A percentile compares a stretch with the other conserved stretches of the same genome.
These are phyloP conservation scores for Homalodisca vitripennis DNA, from an alignment of 1,140 invertebrate species.

Conservation along the genomic window DNA sequence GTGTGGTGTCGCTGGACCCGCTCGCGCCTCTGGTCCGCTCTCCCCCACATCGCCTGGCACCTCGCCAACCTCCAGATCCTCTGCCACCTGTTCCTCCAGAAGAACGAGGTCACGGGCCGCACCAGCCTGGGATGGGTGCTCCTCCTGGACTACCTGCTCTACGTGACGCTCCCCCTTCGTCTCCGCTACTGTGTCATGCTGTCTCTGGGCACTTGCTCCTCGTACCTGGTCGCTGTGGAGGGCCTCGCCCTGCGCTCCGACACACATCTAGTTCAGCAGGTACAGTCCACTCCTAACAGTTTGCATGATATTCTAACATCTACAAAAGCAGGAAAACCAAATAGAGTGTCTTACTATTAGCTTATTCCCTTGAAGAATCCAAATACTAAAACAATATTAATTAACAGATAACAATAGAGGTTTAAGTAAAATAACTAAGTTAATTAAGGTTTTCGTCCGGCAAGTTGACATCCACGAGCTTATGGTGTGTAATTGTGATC, in stretches of 20 bases:
- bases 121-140: constrained; percentile 74
- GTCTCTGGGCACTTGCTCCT: constrained; percentile 56
- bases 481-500: too few species aligned
- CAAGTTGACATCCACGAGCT: too few species aligned
- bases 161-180: constrained; percentile 75
- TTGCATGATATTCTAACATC: too few species aligned
- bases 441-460: too few species aligned
- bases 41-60: constrained; percentile 63
- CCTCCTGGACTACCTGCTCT: constrained; percentile 80
- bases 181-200: constrained; percentile 62
- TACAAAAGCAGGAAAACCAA: too few species aligned
- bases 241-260: constrained; percentile 48
- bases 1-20: constrained; percentile 51
- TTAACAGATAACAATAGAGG: too few species aligned
- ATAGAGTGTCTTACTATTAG: too few species aligned
- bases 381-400: too few species aligned
- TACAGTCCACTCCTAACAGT: too few species aligned
- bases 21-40: constrained; percentile 52
- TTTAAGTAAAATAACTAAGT: too few species aligned
- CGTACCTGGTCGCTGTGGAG: constrained; percentile 58
- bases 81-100: constrained; percentile 55
- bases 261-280: constrained; percentile 56
- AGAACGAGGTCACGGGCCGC: constrained; percentile 53
- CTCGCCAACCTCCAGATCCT: constrained; percentile 61
- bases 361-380: too few species aligned